phyloP scores from a whole-genome alignment of 2,113 vertebrate genomes.

The Bujurquina vittata region DNA sequence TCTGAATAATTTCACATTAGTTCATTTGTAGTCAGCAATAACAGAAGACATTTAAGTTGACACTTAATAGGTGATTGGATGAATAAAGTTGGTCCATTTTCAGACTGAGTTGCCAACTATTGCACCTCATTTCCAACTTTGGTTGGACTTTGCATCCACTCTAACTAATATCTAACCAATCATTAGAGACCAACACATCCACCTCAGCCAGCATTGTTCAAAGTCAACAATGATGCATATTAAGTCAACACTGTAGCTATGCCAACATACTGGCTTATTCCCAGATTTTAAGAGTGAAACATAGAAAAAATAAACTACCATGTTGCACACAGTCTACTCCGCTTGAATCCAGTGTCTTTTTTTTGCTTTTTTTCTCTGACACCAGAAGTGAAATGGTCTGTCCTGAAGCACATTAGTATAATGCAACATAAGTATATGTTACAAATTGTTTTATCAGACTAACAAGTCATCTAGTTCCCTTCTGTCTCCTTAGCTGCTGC shows the following conservation, averaged over 20 bases:
- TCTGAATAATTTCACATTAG: no score
- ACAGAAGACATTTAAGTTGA: no score
- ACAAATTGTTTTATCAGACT: background rate
- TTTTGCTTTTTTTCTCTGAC: background rate
- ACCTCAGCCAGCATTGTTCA: background rate
- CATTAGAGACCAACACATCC: background rate
- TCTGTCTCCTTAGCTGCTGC: background rate
- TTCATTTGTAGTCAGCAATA: no score
- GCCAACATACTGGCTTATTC: background rate
- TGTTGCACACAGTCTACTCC: no score
- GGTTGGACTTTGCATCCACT: background rate
- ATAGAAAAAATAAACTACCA: background rate
- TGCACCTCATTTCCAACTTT: accelerated
- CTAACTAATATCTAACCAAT: background rate
- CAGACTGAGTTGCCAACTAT: background rate
- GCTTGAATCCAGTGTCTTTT: background rate
- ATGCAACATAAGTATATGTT: background rate
- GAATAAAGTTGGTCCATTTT: background rate
- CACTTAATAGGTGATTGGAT: background rate
- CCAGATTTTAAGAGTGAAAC: background rate
- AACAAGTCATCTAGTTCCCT: background rate
- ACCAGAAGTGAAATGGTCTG: background rate
- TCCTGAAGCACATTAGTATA: background rate
- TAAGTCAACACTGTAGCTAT: no score
- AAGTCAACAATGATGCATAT: background rate